These are phyloP conservation scores for Phthorimaea operculella DNA, from an alignment of 1,140 invertebrate species.

Conservation along the genomic window DNA sequence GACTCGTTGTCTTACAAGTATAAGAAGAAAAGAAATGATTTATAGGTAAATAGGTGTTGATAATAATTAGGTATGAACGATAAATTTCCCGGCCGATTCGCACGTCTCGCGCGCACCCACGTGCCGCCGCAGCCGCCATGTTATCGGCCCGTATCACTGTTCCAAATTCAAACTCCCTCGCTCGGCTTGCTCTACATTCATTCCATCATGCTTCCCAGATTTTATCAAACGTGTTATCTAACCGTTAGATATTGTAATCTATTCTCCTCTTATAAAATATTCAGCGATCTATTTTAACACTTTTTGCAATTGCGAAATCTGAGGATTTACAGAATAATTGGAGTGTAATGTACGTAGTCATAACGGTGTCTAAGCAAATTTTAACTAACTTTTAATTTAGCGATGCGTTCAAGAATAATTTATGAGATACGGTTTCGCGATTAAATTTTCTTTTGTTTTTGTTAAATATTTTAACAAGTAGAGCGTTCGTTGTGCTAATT, in stretches of 20 bases:
- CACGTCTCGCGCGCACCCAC: not conserved
- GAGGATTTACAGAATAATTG: conserved; percentile 15
- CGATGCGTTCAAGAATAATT: not conserved
- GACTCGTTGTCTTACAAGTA: too few species aligned
- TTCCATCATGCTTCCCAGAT: not conserved
- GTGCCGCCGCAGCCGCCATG: not conserved
- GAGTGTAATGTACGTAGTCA: conserved; percentile 12
- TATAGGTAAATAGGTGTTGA: too few species aligned
- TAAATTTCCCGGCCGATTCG: not conserved
- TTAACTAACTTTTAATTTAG: conserved; percentile 2
- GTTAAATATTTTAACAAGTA: not conserved
- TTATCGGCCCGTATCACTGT: not conserved
- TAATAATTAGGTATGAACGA: too few species aligned
- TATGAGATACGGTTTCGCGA: not conserved
- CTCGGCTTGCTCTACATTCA: not conserved
- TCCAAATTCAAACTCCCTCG: not conserved
- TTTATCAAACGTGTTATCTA: conserved; percentile 10
- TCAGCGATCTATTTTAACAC: conserved; percentile 11
- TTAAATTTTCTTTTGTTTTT: not conserved
- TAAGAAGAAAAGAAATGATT: too few species aligned
- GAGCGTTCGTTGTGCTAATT: not conserved
- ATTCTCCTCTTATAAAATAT: conserved; percentile 6
- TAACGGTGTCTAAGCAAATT: conserved; percentile 16
- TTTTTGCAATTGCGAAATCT: conserved; percentile 12
- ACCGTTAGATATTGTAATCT: conserved; percentile 6